Evolutionary conservation across 2,113 vertebrate species (phyloP), one percentile per base, ranked within the genome.

Genomic region (Neotoma lepida): DNA sequence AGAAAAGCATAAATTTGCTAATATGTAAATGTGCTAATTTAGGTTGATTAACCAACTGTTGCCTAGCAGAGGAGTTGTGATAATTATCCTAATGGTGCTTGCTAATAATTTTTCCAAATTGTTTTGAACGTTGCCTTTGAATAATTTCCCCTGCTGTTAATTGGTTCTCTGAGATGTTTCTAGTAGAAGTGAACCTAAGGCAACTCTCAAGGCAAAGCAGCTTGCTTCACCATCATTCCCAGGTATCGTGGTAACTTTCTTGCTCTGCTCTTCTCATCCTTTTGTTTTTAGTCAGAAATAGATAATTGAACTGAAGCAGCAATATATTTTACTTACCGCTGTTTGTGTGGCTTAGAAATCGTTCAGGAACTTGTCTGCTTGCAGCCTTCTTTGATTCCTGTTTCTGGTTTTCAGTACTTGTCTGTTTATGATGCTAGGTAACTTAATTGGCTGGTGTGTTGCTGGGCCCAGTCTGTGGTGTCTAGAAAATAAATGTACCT

Each of bases 91-190:
- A 80, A 88, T 74, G 74, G 35, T 39, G 3, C 39, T 91, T 82
- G 58, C n/a, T 95, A 73, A 64, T 95, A 90, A 77, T 84, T 92
- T 91, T 89, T 77, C 6, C 46, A 80, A 90, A 56, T 85, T 84
- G n/a, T 56, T 93, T 92, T 87, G 81, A 93, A 89, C 33, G 35
- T 91, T 81, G n/a, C 66, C 9, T 68, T 20, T 58, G 44, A 46
- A 70, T 93, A 80, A 74, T 76, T 92, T 89, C 51, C 33, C 22
- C 6, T 80, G 30, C 8, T 63, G 5, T 88, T 95, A 90, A 35
- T 51, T 94, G 70, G 9, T 80, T 96, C 33, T 94, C 17, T 90
- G 58, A 70, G n/a, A 64, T 66, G 88, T 90, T 64, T 94, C 46
- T 71, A 30, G 41, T 78, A 30, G 49, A 95, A 41, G 66, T 63